These are phyloP conservation scores for Mustela lutreola DNA, from an alignment of 2,113 vertebrate species.

Conservation along the genomic window DNA sequence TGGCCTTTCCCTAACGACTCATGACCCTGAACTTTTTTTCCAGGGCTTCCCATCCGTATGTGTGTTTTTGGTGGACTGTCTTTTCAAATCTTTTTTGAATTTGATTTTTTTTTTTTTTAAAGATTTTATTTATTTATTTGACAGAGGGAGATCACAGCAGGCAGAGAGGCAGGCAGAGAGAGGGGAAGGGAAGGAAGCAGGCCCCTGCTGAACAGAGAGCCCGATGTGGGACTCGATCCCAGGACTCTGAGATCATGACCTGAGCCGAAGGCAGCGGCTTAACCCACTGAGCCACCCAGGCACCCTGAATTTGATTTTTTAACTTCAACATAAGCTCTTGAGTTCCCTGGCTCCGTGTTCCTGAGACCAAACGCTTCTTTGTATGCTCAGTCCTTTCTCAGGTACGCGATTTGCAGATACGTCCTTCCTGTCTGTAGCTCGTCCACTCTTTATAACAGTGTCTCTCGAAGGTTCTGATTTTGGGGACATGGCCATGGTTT, in stretches of 20 bases:
- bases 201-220: too few species aligned
- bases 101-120: background rate
- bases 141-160: too few species aligned
- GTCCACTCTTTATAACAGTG: background rate
- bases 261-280: too few species aligned
- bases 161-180: too few species aligned
- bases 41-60: too few species aligned
- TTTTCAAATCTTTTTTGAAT: background rate
- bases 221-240: too few species aligned
- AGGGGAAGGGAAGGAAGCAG: too few species aligned
- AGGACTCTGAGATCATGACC: too few species aligned
- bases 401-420: rapidly evolving
- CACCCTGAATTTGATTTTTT: background rate
- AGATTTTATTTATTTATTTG: too few species aligned
- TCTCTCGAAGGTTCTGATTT: background rate
- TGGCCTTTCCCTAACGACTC: background rate
- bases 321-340: background rate
- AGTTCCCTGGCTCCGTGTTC: background rate
- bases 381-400: too few species aligned
- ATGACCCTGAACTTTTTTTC: background rate
- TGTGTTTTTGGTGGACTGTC: background rate
- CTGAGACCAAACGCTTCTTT: background rate
- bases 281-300: too few species aligned
- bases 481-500: background rate
- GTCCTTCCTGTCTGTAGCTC: background rate